Percentiles rank a stretch among this genome's conserved stretches.
phyloP scores from a whole-genome alignment of 2,797 vertebrate species.

The Pipistrellus nathusii region DNA sequence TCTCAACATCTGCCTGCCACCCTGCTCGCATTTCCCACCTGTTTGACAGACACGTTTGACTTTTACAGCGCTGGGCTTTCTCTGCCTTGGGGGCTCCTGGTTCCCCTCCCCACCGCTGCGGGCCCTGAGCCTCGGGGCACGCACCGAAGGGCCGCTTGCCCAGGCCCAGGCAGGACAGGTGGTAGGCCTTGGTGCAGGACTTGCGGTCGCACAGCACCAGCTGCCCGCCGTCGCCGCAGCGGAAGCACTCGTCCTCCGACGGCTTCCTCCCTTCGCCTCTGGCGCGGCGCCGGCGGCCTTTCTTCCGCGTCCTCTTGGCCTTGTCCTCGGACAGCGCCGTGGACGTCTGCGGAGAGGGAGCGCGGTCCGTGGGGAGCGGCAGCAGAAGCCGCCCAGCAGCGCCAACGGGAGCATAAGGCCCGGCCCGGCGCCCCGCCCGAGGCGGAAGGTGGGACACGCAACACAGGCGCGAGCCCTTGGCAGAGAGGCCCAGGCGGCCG shows the following conservation, averaged over 20 bases:
- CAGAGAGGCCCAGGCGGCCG: no score
- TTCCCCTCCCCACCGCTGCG: no score
- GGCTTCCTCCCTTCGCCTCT: conserved; percentile 93
- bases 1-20: no score
- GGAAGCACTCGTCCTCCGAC: conserved; percentile 98
- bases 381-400: accelerated
- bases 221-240: conserved; percentile 96
- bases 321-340: conserved; percentile 92
- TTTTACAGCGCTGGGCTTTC: no score
- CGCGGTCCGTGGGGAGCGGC: neutral
- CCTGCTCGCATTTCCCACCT: no score
- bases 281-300: conserved; percentile 88
- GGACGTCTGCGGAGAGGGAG: conserved; percentile 85
- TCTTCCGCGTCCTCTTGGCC: conserved; percentile 94
- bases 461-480: no score
- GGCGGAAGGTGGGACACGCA: no score
- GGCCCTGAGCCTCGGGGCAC: conserved; percentile 54
- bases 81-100: no score
- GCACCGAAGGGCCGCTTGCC: conserved; percentile 97
- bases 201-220: conserved; percentile 97
- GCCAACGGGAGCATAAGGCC: no score
- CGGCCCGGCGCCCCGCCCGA: accelerated
- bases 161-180: conserved; percentile 96
- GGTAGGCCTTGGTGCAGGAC: conserved; percentile 97
- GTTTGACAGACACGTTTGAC: no score